Percentiles rank a stretch among this genome's conserved stretches.
phyloP scores from a whole-genome alignment of 2,888 invertebrate genomes.

The Dione juno region DNA sequence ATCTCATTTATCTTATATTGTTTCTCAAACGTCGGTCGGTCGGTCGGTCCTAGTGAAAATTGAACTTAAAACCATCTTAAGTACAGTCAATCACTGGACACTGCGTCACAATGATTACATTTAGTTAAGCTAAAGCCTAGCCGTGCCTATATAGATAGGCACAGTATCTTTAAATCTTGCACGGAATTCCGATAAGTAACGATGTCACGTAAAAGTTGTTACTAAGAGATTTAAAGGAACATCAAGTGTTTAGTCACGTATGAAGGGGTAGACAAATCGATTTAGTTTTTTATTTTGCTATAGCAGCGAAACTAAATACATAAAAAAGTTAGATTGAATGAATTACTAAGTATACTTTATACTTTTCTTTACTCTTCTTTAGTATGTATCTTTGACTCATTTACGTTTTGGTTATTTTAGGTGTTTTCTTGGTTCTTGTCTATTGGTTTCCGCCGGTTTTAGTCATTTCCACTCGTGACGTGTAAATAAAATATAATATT shows the following conservation, averaged over 20 bases:
- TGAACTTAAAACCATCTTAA: no score
- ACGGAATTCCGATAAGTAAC: not conserved
- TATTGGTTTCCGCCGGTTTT: no score
- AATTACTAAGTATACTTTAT: no score
- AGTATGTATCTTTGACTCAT: not conserved
- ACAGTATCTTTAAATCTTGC: not conserved
- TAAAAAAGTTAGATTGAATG: not conserved
- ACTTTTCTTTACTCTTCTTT: no score
- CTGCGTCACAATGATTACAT: not conserved
- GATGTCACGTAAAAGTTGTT: slow-evolving; percentile 10
- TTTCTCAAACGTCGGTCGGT: no score
- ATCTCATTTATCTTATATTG: no score
- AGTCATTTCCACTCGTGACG: no score
- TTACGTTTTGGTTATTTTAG: not conserved
- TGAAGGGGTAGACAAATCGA: slow-evolving; percentile 11
- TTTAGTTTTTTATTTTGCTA: slow-evolving; percentile 7
- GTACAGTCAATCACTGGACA: no score
- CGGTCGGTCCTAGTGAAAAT: no score
- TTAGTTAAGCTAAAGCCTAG: not conserved
- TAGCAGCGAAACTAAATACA: not conserved
- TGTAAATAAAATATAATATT: no score
- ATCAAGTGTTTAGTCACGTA: slow-evolving; percentile 7
- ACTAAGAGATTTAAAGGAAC: not conserved
- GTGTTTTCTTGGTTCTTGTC: not conserved
- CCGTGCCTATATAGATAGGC: no score